phyloP scores from a whole-genome alignment of 2,113 vertebrate species.

The Nothocercus nigrocapillus region DNA sequence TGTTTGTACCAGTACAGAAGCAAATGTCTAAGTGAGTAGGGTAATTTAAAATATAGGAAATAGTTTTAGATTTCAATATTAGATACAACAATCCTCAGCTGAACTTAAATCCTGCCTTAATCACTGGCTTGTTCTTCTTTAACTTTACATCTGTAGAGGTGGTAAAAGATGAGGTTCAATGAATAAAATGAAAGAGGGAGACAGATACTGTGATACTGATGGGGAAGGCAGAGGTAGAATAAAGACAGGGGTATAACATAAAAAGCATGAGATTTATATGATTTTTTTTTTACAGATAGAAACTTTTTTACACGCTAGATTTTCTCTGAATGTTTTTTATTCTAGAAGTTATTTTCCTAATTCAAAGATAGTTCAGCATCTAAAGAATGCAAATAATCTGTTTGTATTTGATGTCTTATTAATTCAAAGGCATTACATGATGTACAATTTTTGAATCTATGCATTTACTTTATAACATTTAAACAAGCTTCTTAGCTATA shows the following conservation, averaged over 20 bases:
- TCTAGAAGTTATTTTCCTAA: background rate
- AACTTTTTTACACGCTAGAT: background rate
- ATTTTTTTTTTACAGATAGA: background rate
- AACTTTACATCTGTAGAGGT: background rate
- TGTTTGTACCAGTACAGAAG: background rate
- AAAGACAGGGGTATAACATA: background rate
- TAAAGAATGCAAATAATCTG: background rate
- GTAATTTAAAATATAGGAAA: background rate
- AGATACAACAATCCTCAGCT: background rate
- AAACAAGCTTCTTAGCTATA: slow-evolving; percentile 92
- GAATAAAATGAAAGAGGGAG: background rate
- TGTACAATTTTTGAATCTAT: background rate
- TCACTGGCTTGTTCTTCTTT: background rate
- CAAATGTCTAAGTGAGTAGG: background rate
- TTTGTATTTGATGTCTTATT: slow-evolving; percentile 5
- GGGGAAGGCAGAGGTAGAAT: background rate
- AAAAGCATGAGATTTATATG: background rate
- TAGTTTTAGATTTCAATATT: background rate
- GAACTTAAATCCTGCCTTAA: background rate
- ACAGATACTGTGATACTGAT: background rate
- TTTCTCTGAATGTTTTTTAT: background rate
- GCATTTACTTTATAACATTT: slow-evolving; percentile 22
- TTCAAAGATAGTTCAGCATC: background rate
- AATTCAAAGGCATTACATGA: background rate
- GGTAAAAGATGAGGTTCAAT: background rate